A percentile compares a stretch with the other conserved stretches of the same genome.
Conservation (phyloP, 2,113 vertebrate species). For the Parus major region DNA sequence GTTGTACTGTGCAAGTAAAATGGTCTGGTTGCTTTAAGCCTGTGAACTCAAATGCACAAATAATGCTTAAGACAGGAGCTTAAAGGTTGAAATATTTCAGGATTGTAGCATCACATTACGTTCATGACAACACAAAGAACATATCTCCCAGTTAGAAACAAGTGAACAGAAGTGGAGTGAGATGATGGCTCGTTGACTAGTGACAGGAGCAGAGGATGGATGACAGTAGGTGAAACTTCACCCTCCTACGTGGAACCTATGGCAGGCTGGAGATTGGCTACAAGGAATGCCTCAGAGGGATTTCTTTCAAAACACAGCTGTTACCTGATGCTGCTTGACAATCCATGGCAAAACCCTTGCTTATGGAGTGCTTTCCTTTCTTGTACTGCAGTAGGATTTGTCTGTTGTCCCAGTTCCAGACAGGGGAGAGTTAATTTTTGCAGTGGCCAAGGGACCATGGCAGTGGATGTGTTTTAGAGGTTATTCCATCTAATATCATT, state of each 20-base stretch:
- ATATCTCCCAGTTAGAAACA: neutral
- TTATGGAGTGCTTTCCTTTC: neutral
- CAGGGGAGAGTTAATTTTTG: neutral
- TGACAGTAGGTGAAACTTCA: neutral
- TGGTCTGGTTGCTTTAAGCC: neutral
- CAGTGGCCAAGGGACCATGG: accelerated
- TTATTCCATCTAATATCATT: neutral
- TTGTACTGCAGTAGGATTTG: neutral
- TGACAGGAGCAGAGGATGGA: neutral
- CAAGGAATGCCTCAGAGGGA: neutral
- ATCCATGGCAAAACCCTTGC: neutral
- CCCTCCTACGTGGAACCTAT: neutral
- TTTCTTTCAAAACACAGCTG: constrained; percentile 44
- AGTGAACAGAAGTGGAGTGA: neutral
- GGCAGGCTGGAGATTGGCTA: neutral
- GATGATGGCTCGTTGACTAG: neutral
- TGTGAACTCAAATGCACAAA: neutral
- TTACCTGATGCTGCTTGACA: constrained; percentile 25
- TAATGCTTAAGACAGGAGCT: neutral
- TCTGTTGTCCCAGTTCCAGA: neutral
- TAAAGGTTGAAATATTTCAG: neutral
- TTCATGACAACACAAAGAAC: neutral
- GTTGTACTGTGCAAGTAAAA: neutral
- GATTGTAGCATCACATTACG: accelerated
- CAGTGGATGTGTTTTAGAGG: neutral